Evolutionary conservation across 2,113 vertebrate species (phyloP).

Genomic region (Phoxinus phoxinus): DNA sequence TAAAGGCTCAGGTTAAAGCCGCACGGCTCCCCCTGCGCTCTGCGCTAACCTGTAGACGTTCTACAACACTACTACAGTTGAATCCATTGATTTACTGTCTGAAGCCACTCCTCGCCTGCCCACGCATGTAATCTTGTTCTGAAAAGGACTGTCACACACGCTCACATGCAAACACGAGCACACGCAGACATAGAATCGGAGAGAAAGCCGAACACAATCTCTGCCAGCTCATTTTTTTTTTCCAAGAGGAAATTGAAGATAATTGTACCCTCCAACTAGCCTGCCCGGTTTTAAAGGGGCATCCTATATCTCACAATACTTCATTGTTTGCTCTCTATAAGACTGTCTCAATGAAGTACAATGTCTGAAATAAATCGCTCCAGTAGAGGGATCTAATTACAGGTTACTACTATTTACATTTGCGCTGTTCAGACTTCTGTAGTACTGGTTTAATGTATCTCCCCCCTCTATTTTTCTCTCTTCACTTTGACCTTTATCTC

Average conservation of each 20-base stretch:
- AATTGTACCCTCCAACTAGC: conserved; percentile 38
- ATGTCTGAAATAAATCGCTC: conserved; percentile 12
- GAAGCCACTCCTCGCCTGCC: conserved; percentile 42
- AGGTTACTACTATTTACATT: conserved; percentile 37
- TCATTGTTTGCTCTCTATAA: conserved; percentile 35
- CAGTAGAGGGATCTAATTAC: conserved; percentile 25
- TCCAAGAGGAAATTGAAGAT: conserved; percentile 39
- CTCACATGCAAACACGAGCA: conserved; percentile 37
- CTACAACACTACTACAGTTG: conserved; percentile 31
- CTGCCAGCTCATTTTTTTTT: background rate
- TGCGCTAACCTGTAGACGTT: conserved; percentile 38
- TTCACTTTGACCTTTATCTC: conserved; percentile 34
- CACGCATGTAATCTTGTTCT: conserved; percentile 35
- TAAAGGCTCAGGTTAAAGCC: conserved; percentile 42
- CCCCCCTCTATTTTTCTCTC: background rate
- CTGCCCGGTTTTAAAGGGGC: conserved; percentile 30
- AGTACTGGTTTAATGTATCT: background rate
- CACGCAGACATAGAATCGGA: conserved; percentile 12
- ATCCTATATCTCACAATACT: conserved; percentile 36
- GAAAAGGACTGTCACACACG: conserved; percentile 35
- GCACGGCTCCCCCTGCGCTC: conserved; percentile 9
- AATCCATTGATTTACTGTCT: conserved; percentile 50
- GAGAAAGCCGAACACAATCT: conserved; percentile 33
- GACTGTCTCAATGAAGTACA: background rate
- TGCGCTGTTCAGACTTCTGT: background rate